Conservation (phyloP, 2,888 invertebrate species). For the Andrena minutula region DNA sequence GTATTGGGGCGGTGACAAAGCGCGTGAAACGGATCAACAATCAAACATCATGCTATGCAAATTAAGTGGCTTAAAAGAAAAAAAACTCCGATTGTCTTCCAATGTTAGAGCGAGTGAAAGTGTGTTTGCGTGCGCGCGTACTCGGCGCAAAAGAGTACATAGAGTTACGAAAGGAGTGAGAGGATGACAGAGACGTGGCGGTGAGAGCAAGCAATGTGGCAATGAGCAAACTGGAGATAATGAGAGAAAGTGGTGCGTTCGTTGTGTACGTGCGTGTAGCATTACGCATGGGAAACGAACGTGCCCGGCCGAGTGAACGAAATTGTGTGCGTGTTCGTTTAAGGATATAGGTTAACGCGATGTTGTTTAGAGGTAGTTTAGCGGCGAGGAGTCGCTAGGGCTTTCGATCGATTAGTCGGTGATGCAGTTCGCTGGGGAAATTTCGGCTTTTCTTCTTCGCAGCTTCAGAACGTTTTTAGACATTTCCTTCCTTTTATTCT, state of each 20-base stretch:
- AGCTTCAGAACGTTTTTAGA: background rate
- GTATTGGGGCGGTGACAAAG: constrained; percentile 38
- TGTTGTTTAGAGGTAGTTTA: constrained; percentile 23
- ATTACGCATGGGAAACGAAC: constrained; percentile 54
- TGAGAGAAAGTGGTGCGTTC: constrained; percentile 61
- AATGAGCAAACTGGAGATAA: constrained; percentile 61
- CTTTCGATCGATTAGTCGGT: constrained; percentile 19
- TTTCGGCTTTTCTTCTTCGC: background rate
- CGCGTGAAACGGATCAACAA: constrained; percentile 53
- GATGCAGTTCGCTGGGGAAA: constrained; percentile 12
- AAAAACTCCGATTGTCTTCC: constrained; percentile 77
- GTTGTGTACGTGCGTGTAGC: constrained; percentile 15
- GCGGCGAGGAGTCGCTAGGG: constrained; percentile 22
- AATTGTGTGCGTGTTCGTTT: constrained; percentile 34
- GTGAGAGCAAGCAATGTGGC: constrained; percentile 51
- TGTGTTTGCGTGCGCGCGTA: constrained; percentile 34
- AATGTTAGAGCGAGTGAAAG: constrained; percentile 66
- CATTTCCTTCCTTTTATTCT: constrained; percentile 5
- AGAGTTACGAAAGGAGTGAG: constrained; percentile 10
- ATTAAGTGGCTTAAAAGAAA: constrained; percentile 50
- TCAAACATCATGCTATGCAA: constrained; percentile 60
- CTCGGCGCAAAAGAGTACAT: background rate
- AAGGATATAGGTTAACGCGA: constrained; percentile 43
- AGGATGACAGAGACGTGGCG: constrained; percentile 23
- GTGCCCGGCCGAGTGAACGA: constrained; percentile 36